Percentiles rank a stretch among this genome's conserved stretches.
phyloP scores from a whole-genome alignment of 2,888 invertebrate genomes.

The Esperia sulphurella region DNA sequence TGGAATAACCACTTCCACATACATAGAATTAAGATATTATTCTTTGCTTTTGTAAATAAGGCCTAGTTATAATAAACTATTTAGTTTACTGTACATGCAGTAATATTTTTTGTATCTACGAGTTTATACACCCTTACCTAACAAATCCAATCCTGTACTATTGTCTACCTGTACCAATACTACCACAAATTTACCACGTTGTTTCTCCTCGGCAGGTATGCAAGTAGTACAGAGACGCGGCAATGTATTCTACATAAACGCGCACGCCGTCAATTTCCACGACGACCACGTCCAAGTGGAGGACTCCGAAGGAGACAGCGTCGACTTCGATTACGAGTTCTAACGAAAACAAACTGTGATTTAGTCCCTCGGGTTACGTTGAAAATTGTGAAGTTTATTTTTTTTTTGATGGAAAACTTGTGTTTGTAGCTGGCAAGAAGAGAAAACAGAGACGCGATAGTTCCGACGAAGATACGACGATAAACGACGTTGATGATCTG shows the following conservation, averaged over 20 bases:
- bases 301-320: slow-evolving; percentile 64
- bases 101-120: too few species aligned
- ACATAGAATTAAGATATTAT: too few species aligned
- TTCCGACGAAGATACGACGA: slow-evolving; percentile 20
- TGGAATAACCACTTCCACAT: too few species aligned
- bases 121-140: too few species aligned
- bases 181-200: too few species aligned
- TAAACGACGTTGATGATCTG: slow-evolving; percentile 19
- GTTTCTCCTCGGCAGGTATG: background rate
- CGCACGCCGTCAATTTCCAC: slow-evolving; percentile 60
- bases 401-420: background rate
- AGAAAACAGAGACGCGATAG: background rate
- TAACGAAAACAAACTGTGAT: slow-evolving; percentile 21
- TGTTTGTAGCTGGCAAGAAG: background rate
- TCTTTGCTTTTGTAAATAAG: too few species aligned
- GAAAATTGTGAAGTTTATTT: too few species aligned
- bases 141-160: too few species aligned
- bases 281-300: slow-evolving; percentile 56
- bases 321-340: slow-evolving; percentile 65
- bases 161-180: too few species aligned
- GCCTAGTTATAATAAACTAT: too few species aligned
- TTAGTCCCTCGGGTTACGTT: background rate
- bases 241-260: slow-evolving; percentile 22
- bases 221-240: background rate
- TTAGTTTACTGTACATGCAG: too few species aligned